Evolutionary conservation across 2,888 invertebrate species (phyloP).

Genomic region (Heliconius cydno): DNA sequence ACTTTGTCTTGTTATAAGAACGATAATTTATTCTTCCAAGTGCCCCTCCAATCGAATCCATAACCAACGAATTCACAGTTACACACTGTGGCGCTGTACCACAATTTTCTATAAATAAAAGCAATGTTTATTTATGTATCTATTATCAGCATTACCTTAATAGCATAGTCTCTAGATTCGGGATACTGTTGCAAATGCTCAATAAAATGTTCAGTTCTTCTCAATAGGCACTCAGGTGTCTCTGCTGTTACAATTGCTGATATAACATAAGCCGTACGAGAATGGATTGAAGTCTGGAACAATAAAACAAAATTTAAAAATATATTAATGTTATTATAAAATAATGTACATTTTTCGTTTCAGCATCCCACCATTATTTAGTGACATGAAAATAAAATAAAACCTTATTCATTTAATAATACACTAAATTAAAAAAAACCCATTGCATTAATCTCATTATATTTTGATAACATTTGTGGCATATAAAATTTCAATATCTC

Average conservation of each 20-base stretch:
- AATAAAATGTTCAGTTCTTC: conserved; percentile 87
- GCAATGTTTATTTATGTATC: no score
- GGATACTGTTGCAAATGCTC: conserved; percentile 89
- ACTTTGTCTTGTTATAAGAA: no score
- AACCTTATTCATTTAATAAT: no score
- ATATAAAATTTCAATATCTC: not conserved
- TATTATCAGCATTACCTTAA: conserved; percentile 81
- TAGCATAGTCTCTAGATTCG: conserved; percentile 87
- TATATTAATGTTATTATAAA: not conserved
- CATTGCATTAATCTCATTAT: no score
- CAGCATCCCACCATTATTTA: no score
- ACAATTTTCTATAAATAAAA: no score
- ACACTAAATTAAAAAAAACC: no score
- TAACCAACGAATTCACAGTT: no score
- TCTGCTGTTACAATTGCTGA: conserved; percentile 84
- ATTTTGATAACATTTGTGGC: not conserved
- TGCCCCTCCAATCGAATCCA: no score
- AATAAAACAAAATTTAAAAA: conserved; percentile 22
- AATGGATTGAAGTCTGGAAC: conserved; percentile 83
- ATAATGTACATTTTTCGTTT: not conserved
- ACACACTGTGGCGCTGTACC: no score
- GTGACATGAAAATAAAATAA: no score
- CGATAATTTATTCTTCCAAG: no score
- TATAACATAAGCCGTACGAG: conserved; percentile 87
- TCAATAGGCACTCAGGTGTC: conserved; percentile 81